Evolutionary conservation across 2,888 invertebrate genomes (phyloP).

Genomic region (Cloeon dipterum): DNA sequence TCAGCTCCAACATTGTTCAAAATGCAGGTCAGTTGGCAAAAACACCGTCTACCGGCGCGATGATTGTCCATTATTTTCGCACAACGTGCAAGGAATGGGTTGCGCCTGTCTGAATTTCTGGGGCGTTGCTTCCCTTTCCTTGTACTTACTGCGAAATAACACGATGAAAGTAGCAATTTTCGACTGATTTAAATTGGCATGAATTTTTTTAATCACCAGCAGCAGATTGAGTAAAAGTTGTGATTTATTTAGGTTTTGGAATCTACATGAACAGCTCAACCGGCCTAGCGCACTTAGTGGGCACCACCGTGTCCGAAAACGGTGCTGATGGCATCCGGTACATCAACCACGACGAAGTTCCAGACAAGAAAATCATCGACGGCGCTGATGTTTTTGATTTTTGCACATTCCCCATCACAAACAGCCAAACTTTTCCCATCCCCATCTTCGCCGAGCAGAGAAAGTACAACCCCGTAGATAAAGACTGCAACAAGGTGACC

Average conservation of each 20-base stretch:
- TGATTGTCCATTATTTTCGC: too few relatives aligned
- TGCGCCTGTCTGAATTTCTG: too few relatives aligned
- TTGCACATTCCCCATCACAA: slow-evolving; percentile 61
- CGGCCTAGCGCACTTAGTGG: slow-evolving; percentile 55
- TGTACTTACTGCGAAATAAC: too few relatives aligned
- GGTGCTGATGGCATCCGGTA: slow-evolving; percentile 80
- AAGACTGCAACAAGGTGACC: slow-evolving; percentile 44
- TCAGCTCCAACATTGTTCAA: slow-evolving; percentile 58
- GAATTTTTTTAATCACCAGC: too few relatives aligned
- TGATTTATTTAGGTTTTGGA: slow-evolving; percentile 46
- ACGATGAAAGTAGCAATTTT: too few relatives aligned
- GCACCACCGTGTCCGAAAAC: slow-evolving; percentile 58
- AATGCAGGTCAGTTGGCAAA: slow-evolving; percentile 47
- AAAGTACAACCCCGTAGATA: slow-evolving; percentile 39
- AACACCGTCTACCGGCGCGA: too few relatives aligned
- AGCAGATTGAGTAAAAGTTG: background rate
- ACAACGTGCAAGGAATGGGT: too few relatives aligned
- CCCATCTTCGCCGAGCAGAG: slow-evolving; percentile 62
- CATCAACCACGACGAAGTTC: slow-evolving; percentile 49
- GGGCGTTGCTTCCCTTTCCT: too few relatives aligned
- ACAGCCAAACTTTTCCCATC: slow-evolving; percentile 71
- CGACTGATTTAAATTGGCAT: too few relatives aligned
- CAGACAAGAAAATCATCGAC: slow-evolving; percentile 43
- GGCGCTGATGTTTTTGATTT: slow-evolving; percentile 58
- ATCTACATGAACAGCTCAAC: slow-evolving; percentile 74